Base-by-base conservation (phyloP, 2,797 vertebrate species). In the Parambassis ranga region DNA sequence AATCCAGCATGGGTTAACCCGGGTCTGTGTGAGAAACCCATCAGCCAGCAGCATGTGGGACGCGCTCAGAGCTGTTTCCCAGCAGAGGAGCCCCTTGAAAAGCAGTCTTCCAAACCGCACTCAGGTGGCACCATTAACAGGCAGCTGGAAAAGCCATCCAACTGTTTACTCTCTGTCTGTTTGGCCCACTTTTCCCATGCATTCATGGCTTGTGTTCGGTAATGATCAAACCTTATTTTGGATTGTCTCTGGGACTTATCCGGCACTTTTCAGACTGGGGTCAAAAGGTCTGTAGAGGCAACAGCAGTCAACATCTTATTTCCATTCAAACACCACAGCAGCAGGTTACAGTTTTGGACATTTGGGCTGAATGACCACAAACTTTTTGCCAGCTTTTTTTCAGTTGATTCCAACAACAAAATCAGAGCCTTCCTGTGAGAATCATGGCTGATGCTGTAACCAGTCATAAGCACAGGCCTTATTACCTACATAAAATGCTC, bases 51-150 rank as follows among this genome's bases (percentile, higher is more conserved):
- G 60, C 53, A 42, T 57, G 71, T 67, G 73, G 72, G 73, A 71
- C 5, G 1, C 38, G 10, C 44, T 51, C 68, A 13, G 46, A 75
- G 58, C 23, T 3, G 16, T 77, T 87, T 89, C 74, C 81, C 81
- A 82, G 78, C 63, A 80, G 39, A 63, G 47, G 39, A 64, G 41
- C 61, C 13, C 51, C 57, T 71, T 64, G 55, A 60, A 83, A 70
- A 65, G 62, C 65, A 4, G 13, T 64, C 74, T 72, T 69, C 68
- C 43, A 77, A 80, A 83, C 68, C 50, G 8, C 73, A 75, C 73
- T 89, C 77, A 87, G 87, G 79, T 90, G 88, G 78, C 81, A 77
- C 43, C 23, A 32, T 64, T 51, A 71, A 62, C 53, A 68, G 15
- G 30, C 83, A 86, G 68, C 83, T 90, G 88, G 75, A 56, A 66